Base-by-base conservation (phyloP, 1,140 invertebrate genomes). In the Colletes latitarsis region DNA sequence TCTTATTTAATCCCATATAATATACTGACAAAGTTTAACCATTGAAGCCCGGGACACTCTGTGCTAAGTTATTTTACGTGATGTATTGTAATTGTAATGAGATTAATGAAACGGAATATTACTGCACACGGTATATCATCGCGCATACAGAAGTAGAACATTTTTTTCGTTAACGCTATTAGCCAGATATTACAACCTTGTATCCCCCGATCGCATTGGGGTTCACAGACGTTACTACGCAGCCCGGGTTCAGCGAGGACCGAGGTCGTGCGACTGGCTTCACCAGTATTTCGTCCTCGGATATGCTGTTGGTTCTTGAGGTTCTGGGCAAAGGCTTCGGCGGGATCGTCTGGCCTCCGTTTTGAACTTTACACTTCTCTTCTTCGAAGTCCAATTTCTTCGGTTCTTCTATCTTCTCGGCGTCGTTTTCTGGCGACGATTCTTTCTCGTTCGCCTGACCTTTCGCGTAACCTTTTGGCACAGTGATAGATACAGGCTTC, bases 291-390 rank as follows among this genome's bases (percentile, higher is more conserved):
- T 94, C 84, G 82, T 95, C 94, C 87, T 96, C 95, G 1, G 95
- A 94, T 57, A 96, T 90, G 49, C 95, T 96, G 88, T 95, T 95
- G 46, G 95, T 94, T 80, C 96, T 93, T 17, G 95, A 96, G 0
- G 95, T 94, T 81, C 96, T 94, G 39, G 97, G 97, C 90, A 97
- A 92, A 12, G 97, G 97, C 88, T 97, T 97, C 0, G 97, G 97
- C 10, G 96, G 96, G 43, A 95, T 91, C 0, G 90, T 72, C 71
- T 91, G 86, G 41, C 89, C 77, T 4, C 92, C 92, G 67, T 93
- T 93, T 30, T 90, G 92, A 57, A 92, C 88, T 62, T 93, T 93
- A 3, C 60, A 77, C 63, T 91, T 91, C 6, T 93, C 90, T 41
- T 93, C 92, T 41, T 92, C 92, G 46, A 39, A 30, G 14, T 88